Percentiles rank a stretch among this genome's conserved stretches.
Conservation (phyloP, 2,888 invertebrate species). For the Meloe dianella region DNA sequence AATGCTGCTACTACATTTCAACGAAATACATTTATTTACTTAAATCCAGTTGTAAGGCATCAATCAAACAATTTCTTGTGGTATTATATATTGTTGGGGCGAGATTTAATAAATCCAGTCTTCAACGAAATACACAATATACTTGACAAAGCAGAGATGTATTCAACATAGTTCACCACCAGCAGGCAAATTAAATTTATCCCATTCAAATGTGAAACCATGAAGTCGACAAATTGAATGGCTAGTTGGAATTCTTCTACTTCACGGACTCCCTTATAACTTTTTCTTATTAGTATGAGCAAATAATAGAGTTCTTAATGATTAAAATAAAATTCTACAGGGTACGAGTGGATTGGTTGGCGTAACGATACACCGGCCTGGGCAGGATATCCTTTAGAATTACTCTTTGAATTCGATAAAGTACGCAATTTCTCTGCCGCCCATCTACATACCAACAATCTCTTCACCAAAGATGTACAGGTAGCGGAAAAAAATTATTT, state of each 20-base stretch:
- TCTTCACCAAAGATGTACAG: conserved; percentile 77
- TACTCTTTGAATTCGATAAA: conserved; percentile 79
- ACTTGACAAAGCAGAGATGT: background rate
- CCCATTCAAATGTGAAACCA: background rate
- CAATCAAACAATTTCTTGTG: conserved; percentile 6
- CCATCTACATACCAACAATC: conserved; percentile 78
- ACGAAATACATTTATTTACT: background rate
- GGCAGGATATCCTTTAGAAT: conserved; percentile 71
- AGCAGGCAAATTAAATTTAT: background rate
- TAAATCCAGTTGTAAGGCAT: background rate
- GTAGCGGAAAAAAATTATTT: conserved; percentile 54
- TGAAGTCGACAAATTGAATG: background rate
- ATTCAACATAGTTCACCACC: background rate
- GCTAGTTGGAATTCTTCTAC: background rate
- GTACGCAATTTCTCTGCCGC: conserved; percentile 78
- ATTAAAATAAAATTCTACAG: conserved; percentile 56
- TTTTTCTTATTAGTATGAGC: background rate
- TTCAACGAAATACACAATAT: background rate
- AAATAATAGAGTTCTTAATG: too few species aligned
- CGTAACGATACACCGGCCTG: conserved; percentile 70
- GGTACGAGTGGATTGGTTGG: conserved; percentile 88
- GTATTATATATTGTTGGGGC: background rate
- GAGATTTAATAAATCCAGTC: background rate
- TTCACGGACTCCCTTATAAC: background rate
- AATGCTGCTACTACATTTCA: background rate